phyloP scores from a whole-genome alignment of 1,140 invertebrate genomes.

The Eufriesea mexicana region DNA sequence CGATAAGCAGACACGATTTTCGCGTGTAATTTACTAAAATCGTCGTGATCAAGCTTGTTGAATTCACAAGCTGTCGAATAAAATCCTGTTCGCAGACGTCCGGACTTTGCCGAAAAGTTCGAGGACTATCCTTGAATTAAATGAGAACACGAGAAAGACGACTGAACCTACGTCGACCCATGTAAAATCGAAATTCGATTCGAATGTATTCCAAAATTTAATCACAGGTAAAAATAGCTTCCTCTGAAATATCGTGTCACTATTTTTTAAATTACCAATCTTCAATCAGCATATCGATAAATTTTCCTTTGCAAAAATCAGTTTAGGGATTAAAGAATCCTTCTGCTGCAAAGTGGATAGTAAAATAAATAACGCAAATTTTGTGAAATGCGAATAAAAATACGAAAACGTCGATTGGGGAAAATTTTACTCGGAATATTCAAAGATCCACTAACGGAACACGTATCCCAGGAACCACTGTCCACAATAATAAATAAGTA shows the following conservation, averaged over 20 bases:
- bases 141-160: neutral
- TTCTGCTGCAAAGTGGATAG: too few relatives aligned
- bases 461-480: too few relatives aligned
- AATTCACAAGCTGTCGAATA: neutral
- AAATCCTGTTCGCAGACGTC: neutral
- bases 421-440: too few relatives aligned
- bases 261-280: too few relatives aligned
- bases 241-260: neutral
- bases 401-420: too few relatives aligned
- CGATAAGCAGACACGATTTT: slow-evolving; percentile 29
- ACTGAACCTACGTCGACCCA: neutral
- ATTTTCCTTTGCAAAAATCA: too few relatives aligned
- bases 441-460: too few relatives aligned
- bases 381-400: too few relatives aligned
- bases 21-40: slow-evolving; percentile 15
- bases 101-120: neutral
- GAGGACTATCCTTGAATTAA: neutral
- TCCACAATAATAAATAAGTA: too few relatives aligned
- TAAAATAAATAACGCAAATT: too few relatives aligned
- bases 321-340: too few relatives aligned
- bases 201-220: neutral
- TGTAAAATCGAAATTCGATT: neutral
- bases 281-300: too few relatives aligned
- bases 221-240: neutral
- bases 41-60: neutral